These are phyloP conservation scores for Fragum sueziense DNA, from an alignment of 2,888 invertebrate species.

Conservation along the genomic window DNA sequence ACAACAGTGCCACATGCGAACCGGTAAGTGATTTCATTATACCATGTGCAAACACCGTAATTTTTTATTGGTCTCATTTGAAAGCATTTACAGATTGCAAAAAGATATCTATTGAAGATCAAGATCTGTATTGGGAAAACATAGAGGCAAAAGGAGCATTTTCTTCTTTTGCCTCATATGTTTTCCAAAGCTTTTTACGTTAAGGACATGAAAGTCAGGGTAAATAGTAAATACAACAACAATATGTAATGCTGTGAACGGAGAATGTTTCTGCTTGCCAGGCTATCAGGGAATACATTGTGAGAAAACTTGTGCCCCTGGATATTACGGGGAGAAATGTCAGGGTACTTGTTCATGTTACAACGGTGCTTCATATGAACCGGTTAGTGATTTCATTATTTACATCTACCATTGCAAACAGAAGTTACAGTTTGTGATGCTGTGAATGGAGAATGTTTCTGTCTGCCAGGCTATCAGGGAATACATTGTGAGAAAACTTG, in stretches of 20 bases:
- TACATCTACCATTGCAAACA: too few relatives aligned
- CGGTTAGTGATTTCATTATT: too few relatives aligned
- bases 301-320: slow-evolving; percentile 58
- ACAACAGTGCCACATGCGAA: slow-evolving; percentile 64
- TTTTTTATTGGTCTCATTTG: too few relatives aligned
- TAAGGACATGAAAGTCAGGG: too few relatives aligned
- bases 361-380: slow-evolving; percentile 64
- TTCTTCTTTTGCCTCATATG: too few relatives aligned
- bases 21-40: slow-evolving; percentile 60
- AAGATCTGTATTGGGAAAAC: too few relatives aligned
- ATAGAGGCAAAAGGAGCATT: too few relatives aligned
- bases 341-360: slow-evolving; percentile 56
- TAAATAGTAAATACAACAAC: slow-evolving; percentile 65
- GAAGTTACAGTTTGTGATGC: slow-evolving; percentile 50
- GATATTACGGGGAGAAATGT: slow-evolving; percentile 64
- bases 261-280: slow-evolving; percentile 63
- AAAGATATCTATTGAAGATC: too few relatives aligned
- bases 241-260: slow-evolving; percentile 48
- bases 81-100: too few relatives aligned
- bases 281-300: slow-evolving; percentile 64
- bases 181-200: too few relatives aligned
- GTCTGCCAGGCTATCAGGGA: slow-evolving; percentile 64
- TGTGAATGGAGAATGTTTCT: slow-evolving; percentile 59
- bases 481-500: slow-evolving; percentile 61
- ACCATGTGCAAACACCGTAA: too few relatives aligned